Evolutionary conservation across 2,113 vertebrate genomes (phyloP), one percentile per base, ranked within the genome.

Genomic region (Tylochromis polylepis): DNA sequence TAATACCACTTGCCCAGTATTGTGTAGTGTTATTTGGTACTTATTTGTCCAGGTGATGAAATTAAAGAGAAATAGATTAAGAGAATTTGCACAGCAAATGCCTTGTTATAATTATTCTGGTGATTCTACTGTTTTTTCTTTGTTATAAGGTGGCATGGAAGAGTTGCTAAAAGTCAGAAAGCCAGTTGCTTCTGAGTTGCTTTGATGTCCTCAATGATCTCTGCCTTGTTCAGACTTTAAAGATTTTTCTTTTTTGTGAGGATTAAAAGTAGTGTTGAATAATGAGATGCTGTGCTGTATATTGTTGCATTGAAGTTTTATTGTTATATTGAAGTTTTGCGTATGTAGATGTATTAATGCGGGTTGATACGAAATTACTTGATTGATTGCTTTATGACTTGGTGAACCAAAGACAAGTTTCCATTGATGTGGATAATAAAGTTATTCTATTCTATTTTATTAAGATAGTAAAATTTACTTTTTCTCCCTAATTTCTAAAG

Each of bases 151-250:
- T 56, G 67, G 11, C 51, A 57, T 27, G 43, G 29, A 27, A 18
- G 46, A 65, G 65, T 36, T 49, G 41, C 56, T 79, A 2, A 62
- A 91, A 56, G 31, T 29, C 56, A 82, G 6, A 70, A 70, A 49
- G 59, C 15, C 55, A 24, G 27, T 18, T 80, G 38, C 15, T 27
- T 72, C 38, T 29, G 41, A 46, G 22, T 11, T 46, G 22, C 41
- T 67, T 72, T 72, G 0, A 72, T 49, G 5, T 49, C 46, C 5
- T 16, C 46, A 49, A 15, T 27, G 1, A 18, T 18, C 41, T 16
- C 41, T 46, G 51, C 20, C 65, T 57, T 72, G 38, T 85, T 83
- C 79, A 34, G 31, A 6, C 31, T 34, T 34, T 34, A 34, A 34
- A 34, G 31, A 6, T 6, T 65, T 14, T 5, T 6, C 38, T 14